A percentile compares a stretch with the other conserved stretches of the same genome.
Conservation (phyloP, 2,888 invertebrate genomes). For the Andrena bucephala region DNA sequence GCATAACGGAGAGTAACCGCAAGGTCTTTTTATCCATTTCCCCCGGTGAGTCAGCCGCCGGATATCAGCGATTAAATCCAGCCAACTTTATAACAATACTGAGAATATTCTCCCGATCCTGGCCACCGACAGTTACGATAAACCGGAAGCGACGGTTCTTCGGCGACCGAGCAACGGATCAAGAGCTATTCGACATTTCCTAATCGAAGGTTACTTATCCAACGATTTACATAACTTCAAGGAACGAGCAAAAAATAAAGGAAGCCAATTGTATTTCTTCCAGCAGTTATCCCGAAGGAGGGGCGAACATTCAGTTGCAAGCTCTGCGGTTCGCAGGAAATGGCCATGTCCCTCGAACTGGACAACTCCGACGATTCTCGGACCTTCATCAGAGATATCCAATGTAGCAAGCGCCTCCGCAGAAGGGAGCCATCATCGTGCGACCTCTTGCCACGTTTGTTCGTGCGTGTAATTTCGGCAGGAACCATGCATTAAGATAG, state of each 20-base stretch:
- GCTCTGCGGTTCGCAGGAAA: neutral
- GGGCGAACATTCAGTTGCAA: too few relatives aligned
- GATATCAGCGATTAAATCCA: conserved; percentile 82
- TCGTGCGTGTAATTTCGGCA: conserved; percentile 28
- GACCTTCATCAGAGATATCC: conserved; percentile 25
- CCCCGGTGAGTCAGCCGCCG: conserved; percentile 76
- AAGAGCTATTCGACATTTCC: conserved; percentile 31
- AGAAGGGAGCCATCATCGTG: neutral
- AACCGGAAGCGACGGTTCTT: conserved; percentile 60
- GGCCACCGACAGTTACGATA: conserved; percentile 69
- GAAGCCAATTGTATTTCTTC: neutral
- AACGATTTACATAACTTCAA: conserved; percentile 2
- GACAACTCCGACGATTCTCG: neutral
- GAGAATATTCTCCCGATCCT: conserved; percentile 78
- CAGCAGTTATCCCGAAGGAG: neutral
- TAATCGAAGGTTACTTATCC: conserved; percentile 4
- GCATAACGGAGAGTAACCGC: conserved; percentile 53
- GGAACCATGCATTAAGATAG: conserved; percentile 4
- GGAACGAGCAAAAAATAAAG: neutral
- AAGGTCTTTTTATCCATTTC: conserved; percentile 64
- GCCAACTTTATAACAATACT: conserved; percentile 82
- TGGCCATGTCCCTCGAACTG: neutral
- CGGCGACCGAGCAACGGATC: conserved; percentile 27
- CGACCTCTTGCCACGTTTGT: conserved; percentile 1
- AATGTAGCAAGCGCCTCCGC: neutral